Evolutionary conservation across 2,888 invertebrate genomes (phyloP).

Genomic region (Teleiodes luculella): DNA sequence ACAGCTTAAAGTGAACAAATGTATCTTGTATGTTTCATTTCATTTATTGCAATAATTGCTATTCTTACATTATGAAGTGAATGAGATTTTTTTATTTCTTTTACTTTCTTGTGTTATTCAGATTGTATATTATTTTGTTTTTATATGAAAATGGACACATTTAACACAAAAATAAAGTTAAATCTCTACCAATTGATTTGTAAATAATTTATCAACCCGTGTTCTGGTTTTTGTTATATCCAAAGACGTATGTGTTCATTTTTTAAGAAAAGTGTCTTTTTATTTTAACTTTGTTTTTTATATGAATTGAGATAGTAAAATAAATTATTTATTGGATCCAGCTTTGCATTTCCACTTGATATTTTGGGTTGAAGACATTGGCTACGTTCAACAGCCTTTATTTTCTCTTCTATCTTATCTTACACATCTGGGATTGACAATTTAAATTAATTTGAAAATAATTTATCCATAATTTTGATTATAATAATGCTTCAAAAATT

Average conservation of each 20-base stretch:
- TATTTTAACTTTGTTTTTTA: conserved; percentile 39
- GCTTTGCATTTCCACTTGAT: conserved; percentile 66
- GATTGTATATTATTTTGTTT: background rate
- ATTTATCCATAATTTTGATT: too few relatives aligned
- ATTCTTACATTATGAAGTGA: background rate
- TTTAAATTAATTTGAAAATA: too few relatives aligned
- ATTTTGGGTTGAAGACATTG: conserved; percentile 27
- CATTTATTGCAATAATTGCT: background rate
- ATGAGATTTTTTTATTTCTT: background rate
- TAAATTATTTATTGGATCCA: conserved; percentile 66
- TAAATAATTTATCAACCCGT: conserved; percentile 44
- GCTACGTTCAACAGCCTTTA: background rate
- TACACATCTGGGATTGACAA: too few relatives aligned
- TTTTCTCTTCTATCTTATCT: too few relatives aligned
- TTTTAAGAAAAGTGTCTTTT: conserved; percentile 44
- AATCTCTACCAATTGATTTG: conserved; percentile 24
- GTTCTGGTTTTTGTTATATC: conserved; percentile 56
- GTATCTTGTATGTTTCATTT: background rate
- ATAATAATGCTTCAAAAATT: too few relatives aligned
- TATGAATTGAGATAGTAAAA: conserved; percentile 59
- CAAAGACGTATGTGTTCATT: conserved; percentile 77
- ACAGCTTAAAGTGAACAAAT: background rate
- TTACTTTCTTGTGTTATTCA: background rate
- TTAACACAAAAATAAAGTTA: conserved; percentile 10
- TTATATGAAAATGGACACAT: conserved; percentile 33